A percentile compares a stretch with the other conserved stretches of the same genome.
Evolutionary conservation across 30 jellyfish, hydroid and myxozoan genomes (phyloP).

Genomic region (Rhopilema esculentum): DNA sequence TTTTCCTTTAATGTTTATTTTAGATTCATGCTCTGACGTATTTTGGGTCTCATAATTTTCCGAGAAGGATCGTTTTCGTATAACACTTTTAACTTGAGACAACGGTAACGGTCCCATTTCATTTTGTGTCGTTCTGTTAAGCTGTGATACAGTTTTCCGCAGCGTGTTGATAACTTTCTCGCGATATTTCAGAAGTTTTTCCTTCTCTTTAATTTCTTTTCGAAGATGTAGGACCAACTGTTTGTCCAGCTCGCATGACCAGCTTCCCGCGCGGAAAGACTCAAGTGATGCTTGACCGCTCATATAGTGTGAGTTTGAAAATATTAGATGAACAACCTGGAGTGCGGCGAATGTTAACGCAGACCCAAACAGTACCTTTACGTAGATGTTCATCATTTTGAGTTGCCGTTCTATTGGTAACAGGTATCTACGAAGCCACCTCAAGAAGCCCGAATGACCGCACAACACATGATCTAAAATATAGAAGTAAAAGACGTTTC

Average conservation of each 20-base stretch:
- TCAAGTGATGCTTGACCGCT: constrained; percentile 54
- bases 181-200: constrained; percentile 84
- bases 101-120: neutral
- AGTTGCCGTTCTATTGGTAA: too few species aligned
- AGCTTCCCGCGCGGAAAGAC: constrained; percentile 70
- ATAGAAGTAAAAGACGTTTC: too few species aligned
- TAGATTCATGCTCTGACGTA: neutral
- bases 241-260: constrained; percentile 90
- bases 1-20: neutral
- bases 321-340: constrained; percentile 58
- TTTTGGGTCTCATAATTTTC: neutral
- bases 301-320: constrained; percentile 58
- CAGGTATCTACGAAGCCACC: too few species aligned
- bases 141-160: constrained; percentile 55
- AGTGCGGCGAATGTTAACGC: constrained; percentile 37
- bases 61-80: neutral
- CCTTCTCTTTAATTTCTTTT: constrained; percentile 72
- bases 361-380: constrained; percentile 36
- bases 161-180: constrained; percentile 82
- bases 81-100: constrained; percentile 1
- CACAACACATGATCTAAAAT: too few species aligned
- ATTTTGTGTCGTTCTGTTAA: constrained; percentile 57
- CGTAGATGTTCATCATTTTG: constrained; percentile 51
- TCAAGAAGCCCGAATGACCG: too few species aligned
- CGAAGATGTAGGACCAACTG: constrained; percentile 72